Evolutionary conservation across 1,140 invertebrate species (phyloP).

Genomic region (Andricus grossulariae): DNA sequence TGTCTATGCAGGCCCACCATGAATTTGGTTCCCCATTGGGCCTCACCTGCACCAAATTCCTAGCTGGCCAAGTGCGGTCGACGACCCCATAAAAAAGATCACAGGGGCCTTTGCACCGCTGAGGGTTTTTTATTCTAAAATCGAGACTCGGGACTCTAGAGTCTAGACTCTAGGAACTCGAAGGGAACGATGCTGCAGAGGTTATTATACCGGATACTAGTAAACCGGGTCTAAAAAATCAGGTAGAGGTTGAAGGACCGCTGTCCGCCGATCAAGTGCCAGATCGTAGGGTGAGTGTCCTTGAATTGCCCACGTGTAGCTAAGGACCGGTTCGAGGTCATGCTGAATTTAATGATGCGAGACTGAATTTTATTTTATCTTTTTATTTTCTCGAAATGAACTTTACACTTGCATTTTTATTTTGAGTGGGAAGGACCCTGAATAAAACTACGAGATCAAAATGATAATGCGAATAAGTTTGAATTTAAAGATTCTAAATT

Average conservation of each 20-base stretch:
- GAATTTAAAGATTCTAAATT: too few species aligned
- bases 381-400: slow-evolving; percentile 9
- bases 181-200: background rate
- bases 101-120: slow-evolving; percentile 46
- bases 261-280: slow-evolving; percentile 39
- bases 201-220: slow-evolving; percentile 15
- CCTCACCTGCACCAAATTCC: slow-evolving; percentile 75
- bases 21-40: slow-evolving; percentile 59
- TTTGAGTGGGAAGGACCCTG: background rate
- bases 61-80: slow-evolving; percentile 64
- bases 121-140: too few species aligned
- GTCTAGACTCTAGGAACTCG: slow-evolving; percentile 8
- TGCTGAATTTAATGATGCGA: background rate
- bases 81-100: slow-evolving; percentile 54
- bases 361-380: background rate
- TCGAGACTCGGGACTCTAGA: background rate
- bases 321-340: slow-evolving; percentile 29
- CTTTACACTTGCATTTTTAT: background rate
- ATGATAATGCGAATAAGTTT: too few species aligned
- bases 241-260: slow-evolving; percentile 50
- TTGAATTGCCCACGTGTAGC: slow-evolving; percentile 58
- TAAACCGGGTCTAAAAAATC: slow-evolving; percentile 49
- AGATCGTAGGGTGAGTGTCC: slow-evolving; percentile 51
- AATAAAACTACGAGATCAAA: too few species aligned
- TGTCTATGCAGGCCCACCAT: slow-evolving; percentile 59